Base-by-base conservation (phyloP, 2,797 vertebrate species). In the Nothura maculosa region DNA sequence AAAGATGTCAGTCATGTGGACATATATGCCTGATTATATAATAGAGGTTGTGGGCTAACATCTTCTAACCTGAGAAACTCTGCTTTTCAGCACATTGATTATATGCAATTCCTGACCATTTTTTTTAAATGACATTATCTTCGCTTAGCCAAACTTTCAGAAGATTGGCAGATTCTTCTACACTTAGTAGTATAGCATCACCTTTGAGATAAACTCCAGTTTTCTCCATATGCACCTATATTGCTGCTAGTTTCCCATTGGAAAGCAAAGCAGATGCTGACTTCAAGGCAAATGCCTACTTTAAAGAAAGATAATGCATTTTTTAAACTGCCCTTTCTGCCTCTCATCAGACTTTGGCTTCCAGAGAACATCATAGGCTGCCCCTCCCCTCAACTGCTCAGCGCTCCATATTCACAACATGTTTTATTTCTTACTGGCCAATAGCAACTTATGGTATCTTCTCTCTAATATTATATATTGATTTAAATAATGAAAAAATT, bases 21-120 rank as follows among this genome's bases (percentile, higher is more conserved):
- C 62, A 92, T 77, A 70, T 55, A n/a, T 89, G 85, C 43, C 75
- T 89, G 79, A 52, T 90, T 95, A 89, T 85, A 93, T 87, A 95
- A 92, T 30, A 79, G 73, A 91, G 38, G 19, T 43, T 87, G 70
- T 57, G 61, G 63, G 43, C 94, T 89, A 85, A 73, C 40, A 66
- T 76, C 55, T 84, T 66, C 50, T 87, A 89, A 83, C 79, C 47
- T 87, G 69, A 85, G 90, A 89, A 94, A 89, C 28, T 57, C 25
- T 91, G 73, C 89, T 83, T 83, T 80, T 42, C 63, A 87, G 72
- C n/a, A 72, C 62, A 90, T 18, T 85, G 70, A 79, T 89, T 94
- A 92, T 74, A 60, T 74, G 34, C 57, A 87, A 60, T 69, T 72
- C 81, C 52, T 80, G 74, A 77, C 83, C 40, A 70, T 77, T n/a